These are phyloP conservation scores for Remorina albescens DNA, from an alignment of 2,797 vertebrate genomes.

Conservation along the genomic window DNA sequence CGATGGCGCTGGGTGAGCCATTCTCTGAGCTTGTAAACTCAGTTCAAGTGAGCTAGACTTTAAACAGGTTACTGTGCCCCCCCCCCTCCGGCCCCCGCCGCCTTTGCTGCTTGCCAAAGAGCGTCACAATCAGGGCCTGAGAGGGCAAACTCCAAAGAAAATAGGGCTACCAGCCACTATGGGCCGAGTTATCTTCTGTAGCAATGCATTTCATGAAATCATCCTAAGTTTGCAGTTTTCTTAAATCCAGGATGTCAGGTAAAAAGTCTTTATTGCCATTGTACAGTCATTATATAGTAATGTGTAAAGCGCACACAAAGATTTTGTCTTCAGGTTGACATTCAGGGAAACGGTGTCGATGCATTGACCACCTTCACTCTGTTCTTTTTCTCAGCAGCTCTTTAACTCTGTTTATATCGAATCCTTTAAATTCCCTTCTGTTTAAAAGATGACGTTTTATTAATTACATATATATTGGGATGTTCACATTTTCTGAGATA, in stretches of 20 bases:
- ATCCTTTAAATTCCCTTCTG: not conserved
- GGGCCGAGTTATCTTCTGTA: slow-evolving; percentile 28
- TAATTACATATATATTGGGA: not conserved
- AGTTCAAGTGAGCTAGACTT: slow-evolving; percentile 51
- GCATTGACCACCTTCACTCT: not conserved
- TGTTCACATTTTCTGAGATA: not conserved
- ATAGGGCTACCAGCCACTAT: slow-evolving; percentile 28
- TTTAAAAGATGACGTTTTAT: not conserved
- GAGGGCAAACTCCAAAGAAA: slow-evolving; percentile 72
- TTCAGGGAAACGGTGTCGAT: not conserved
- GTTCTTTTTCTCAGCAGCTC: not conserved
- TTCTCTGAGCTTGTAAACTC: slow-evolving; percentile 21
- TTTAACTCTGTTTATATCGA: not conserved
- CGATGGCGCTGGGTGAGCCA: slow-evolving; percentile 2
- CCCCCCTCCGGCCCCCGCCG: too few relatives aligned
- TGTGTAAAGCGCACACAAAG: not conserved
- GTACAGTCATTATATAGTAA: too few relatives aligned
- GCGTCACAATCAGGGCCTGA: slow-evolving; percentile 32
- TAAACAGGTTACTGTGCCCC: slow-evolving; percentile 57
- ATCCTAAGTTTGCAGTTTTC: slow-evolving; percentile 13
- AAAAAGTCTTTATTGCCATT: not conserved
- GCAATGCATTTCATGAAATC: slow-evolving; percentile 40
- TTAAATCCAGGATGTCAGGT: not conserved
- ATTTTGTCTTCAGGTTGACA: slow-evolving; percentile 6
- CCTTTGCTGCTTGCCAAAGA: slow-evolving; percentile 52